Conservation (phyloP, 2,113 vertebrate species). For the Arizona elegans region DNA sequence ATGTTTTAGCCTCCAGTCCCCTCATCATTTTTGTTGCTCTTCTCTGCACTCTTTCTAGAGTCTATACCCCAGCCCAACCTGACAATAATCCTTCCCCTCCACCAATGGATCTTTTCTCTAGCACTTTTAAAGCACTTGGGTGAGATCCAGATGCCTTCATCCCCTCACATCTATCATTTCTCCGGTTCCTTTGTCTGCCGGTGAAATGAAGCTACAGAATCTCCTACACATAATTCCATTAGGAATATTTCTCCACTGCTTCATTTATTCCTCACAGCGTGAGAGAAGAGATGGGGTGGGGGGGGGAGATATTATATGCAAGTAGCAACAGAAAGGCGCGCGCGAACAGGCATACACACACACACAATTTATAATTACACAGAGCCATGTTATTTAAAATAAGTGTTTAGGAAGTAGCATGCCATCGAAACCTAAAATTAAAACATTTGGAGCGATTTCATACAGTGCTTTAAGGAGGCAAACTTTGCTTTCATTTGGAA, state of each 20-base stretch:
- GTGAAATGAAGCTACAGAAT: neutral
- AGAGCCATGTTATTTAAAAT: constrained; percentile 41
- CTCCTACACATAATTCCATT: neutral
- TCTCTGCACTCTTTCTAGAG: no score
- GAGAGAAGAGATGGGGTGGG: no score
- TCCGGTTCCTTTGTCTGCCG: no score
- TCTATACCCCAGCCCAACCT: neutral
- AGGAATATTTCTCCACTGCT: neutral
- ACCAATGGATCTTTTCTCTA: neutral
- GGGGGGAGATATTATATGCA: neutral
- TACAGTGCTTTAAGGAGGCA: constrained; percentile 49
- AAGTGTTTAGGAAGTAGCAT: constrained; percentile 51
- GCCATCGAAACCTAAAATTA: constrained; percentile 57
- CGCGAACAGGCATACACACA: neutral
- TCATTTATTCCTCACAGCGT: constrained; percentile 14
- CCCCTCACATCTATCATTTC: neutral
- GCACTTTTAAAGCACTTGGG: neutral
- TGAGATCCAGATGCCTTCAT: neutral
- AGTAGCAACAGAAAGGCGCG: constrained; percentile 12
- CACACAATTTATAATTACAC: constrained; percentile 51
- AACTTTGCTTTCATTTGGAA: constrained; percentile 40
- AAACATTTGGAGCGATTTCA: constrained; percentile 58
- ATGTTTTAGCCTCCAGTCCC: no score
- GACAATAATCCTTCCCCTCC: neutral
- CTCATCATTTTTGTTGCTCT: no score